Percentiles rank a stretch among this genome's conserved stretches.
Conservation (phyloP, 2,888 invertebrate genomes). For the Drosophila borborema region DNA sequence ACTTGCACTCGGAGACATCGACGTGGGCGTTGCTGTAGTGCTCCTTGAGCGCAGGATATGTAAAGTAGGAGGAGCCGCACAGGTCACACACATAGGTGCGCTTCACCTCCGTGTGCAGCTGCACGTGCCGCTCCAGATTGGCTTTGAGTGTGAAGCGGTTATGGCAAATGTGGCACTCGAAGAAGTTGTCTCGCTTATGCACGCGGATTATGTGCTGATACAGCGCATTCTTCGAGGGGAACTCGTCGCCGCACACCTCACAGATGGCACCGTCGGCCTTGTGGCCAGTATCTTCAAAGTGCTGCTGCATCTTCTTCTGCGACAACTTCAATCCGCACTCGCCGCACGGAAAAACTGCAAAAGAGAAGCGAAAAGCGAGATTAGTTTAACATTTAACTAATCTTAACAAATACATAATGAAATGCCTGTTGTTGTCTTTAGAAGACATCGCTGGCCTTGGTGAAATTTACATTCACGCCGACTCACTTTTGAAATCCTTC, state of each 20-base stretch:
- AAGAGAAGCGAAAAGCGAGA: not conserved
- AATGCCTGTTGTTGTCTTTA: slow-evolving; percentile 5
- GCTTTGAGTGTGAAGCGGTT: slow-evolving; percentile 85
- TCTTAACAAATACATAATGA: not conserved
- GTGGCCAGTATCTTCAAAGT: slow-evolving; percentile 84
- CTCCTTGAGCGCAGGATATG: slow-evolving; percentile 85
- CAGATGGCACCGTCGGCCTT: slow-evolving; percentile 85
- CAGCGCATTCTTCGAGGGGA: slow-evolving; percentile 84
- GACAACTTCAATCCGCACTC: slow-evolving; percentile 84
- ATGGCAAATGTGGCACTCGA: slow-evolving; percentile 85
- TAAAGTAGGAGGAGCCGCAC: slow-evolving; percentile 85
- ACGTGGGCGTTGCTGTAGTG: slow-evolving; percentile 85
- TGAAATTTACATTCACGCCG: slow-evolving; percentile 82
- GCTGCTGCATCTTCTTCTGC: slow-evolving; percentile 84
- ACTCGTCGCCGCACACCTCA: slow-evolving; percentile 84
- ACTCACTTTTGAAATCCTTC: slow-evolving; percentile 85
- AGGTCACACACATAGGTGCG: slow-evolving; percentile 85
- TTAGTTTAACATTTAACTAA: not conserved
- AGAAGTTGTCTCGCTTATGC: slow-evolving; percentile 85
- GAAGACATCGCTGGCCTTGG: slow-evolving; percentile 32
- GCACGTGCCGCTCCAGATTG: slow-evolving; percentile 85
- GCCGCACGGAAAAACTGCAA: slow-evolving; percentile 82
- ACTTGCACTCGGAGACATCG: slow-evolving; percentile 84
- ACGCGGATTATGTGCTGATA: slow-evolving; percentile 84
- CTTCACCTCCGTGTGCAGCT: slow-evolving; percentile 84